A percentile compares a stretch with the other conserved stretches of the same genome.
phyloP scores from a whole-genome alignment of 2,113 vertebrate genomes.

The Nyctibius bracteatus region DNA sequence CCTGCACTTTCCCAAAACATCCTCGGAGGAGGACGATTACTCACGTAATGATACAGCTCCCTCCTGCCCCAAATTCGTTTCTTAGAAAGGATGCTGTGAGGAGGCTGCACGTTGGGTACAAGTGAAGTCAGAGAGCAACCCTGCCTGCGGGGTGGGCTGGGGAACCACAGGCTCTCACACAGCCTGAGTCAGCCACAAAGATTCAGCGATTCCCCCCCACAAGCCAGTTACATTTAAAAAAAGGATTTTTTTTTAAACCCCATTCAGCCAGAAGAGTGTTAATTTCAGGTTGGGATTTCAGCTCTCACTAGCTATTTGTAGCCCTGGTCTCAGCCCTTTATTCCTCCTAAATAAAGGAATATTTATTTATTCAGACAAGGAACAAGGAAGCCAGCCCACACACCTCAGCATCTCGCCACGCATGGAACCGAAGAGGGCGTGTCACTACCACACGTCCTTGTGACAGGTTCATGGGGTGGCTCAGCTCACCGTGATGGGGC shows the following conservation, averaged over 20 bases:
- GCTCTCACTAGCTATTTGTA: neutral
- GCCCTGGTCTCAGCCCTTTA: neutral
- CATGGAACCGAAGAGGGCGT: rapidly evolving
- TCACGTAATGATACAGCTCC: neutral
- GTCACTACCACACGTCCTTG: neutral
- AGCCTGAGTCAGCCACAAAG: neutral
- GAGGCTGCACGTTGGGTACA: neutral
- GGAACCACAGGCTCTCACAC: neutral
- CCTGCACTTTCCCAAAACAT: neutral
- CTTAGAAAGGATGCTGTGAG: neutral
- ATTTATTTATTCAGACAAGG: neutral
- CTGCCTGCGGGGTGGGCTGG: neutral
- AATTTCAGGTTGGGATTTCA: conserved; percentile 37
- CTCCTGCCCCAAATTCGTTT: rapidly evolving
- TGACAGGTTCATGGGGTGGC: neutral
- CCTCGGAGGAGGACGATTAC: neutral
- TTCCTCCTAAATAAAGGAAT: too few relatives aligned
- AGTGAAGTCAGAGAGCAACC: neutral
- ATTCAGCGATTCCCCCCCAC: neutral
- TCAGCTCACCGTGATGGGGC: neutral
- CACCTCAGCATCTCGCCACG: neutral
- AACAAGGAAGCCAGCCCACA: neutral
- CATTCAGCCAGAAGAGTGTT: neutral
- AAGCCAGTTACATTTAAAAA: neutral
- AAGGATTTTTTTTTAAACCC: neutral